Base-by-base conservation (phyloP, 2,113 vertebrate species). In the Sarotherodon lohbergeri region DNA sequence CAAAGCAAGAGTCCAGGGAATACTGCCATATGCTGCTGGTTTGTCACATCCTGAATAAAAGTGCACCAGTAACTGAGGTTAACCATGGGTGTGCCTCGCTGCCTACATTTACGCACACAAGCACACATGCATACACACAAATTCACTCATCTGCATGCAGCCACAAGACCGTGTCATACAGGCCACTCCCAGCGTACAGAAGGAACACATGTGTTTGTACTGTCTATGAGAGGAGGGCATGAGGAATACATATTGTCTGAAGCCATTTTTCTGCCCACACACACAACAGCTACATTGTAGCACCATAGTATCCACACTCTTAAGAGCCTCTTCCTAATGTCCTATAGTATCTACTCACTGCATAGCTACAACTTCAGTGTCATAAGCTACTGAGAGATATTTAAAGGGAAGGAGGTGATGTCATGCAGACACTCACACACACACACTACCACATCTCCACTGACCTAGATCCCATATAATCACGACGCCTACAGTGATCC, bases 21-120 rank as follows among this genome's bases (percentile, higher is more conserved):
- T 85, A 83, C 61, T 92, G 92, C 91, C 93, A 92, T 94, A 89
- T 93, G 92, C 86, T 91, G 88, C 89, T 93, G 93, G 89, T 94
- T 89, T 91, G 91, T 87, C 82, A 94, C 90, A 94, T 95, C 88
- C 91, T 90, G 91, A 90, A 92, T 27, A 89, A 82, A 83, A 91
- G 91, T 82, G 88, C 14, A 36, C 94, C 89, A 89, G 86, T 93
- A 93, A 93, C 92, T 93, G 94, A 93, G 94, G 95, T 95, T 94
- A 95, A 95, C 95, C 94, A 94, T 92, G 94, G 93, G 95, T 92
- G 94, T 94, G 95, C 88, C 94, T 90, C n/a, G 5, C 88, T 86
- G 88, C 83, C 89, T 87, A 68, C 89, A 88, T 84, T 89, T 90
- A 85, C 17, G 55, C 56, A 14, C 50, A 68, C 27, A 86, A 36